Percentiles rank a stretch among this genome's conserved stretches.
Conservation (phyloP, 2,797 vertebrate species). For the Mormyrops boulengeri region DNA sequence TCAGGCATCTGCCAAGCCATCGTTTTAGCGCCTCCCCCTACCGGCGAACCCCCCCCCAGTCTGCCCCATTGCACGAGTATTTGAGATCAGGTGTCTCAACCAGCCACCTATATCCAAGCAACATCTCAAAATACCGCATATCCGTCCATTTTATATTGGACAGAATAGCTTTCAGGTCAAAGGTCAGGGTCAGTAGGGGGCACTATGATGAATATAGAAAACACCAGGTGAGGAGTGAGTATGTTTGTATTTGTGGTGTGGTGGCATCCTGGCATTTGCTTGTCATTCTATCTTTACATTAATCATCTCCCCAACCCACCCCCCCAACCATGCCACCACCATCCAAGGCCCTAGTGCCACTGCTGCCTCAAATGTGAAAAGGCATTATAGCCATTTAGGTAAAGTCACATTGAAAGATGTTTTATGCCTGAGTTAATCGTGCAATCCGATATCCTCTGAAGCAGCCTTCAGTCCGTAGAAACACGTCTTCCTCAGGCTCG, state of each 20-base stretch:
- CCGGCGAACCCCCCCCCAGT: background rate
- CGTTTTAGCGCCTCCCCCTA: background rate
- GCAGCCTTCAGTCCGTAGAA: slow-evolving; percentile 25
- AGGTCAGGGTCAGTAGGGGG: slow-evolving; percentile 22
- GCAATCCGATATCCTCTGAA: slow-evolving; percentile 21
- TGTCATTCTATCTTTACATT: background rate
- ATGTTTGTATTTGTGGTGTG: background rate
- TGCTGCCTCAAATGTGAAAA: background rate
- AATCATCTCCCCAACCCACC: background rate
- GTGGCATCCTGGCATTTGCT: background rate
- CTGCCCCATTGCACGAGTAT: background rate
- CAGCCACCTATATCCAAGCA: slow-evolving; percentile 38
- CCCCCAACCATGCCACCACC: background rate
- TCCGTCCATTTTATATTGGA: slow-evolving; percentile 25
- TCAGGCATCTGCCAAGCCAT: background rate
- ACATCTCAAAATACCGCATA: slow-evolving; percentile 27
- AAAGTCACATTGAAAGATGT: background rate
- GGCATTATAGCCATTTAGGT: background rate
- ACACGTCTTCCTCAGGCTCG: slow-evolving; percentile 6
- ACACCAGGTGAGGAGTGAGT: background rate
- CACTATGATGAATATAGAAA: background rate
- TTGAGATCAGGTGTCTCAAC: slow-evolving; percentile 19
- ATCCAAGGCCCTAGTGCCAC: background rate
- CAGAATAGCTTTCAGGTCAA: slow-evolving; percentile 21
- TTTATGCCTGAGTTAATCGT: slow-evolving; percentile 37